These are phyloP conservation scores for Ligdia adustata DNA, from an alignment of 2,888 invertebrate genomes.

Conservation along the genomic window DNA sequence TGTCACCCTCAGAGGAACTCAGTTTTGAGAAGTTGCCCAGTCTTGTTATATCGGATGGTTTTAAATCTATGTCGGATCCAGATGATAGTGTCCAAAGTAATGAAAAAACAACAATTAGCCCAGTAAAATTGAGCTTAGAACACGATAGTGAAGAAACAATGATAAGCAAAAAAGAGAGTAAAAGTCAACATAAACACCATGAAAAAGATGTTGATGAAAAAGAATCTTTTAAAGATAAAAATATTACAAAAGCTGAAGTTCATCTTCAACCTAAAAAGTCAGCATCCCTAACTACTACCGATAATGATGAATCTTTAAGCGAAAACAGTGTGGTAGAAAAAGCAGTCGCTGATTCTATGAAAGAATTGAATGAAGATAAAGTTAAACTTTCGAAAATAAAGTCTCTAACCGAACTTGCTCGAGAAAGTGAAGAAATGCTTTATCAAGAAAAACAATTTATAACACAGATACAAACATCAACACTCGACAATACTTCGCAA, in stretches of 20 bases:
- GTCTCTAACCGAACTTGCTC: constrained; percentile 38
- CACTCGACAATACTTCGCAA: constrained; percentile 32
- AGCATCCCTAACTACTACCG: not conserved
- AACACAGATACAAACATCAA: constrained; percentile 33
- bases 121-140: no score
- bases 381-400: constrained; percentile 33
- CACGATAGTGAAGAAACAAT: no score
- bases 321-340: constrained; percentile 44
- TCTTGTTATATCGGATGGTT: not conserved
- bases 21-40: constrained; percentile 7
- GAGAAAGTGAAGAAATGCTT: constrained; percentile 47
- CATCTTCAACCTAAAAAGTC: constrained; percentile 3
- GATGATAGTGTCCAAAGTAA: no score
- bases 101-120: no score
- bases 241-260: not conserved
- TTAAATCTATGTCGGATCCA: not conserved
- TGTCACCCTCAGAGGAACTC: constrained; percentile 6
- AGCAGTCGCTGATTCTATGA: constrained; percentile 25
- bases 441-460: constrained; percentile 44
- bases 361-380: constrained; percentile 29
- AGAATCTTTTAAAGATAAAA: constrained; percentile 22
- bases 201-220: constrained; percentile 50
- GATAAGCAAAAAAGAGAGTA: not conserved
- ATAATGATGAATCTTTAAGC: constrained; percentile 43
- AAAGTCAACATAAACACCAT: constrained; percentile 12